Evolutionary conservation across 2,113 vertebrate genomes (phyloP), one percentile per base, ranked within the genome.

Genomic region (Oncorhynchus mykiss): DNA sequence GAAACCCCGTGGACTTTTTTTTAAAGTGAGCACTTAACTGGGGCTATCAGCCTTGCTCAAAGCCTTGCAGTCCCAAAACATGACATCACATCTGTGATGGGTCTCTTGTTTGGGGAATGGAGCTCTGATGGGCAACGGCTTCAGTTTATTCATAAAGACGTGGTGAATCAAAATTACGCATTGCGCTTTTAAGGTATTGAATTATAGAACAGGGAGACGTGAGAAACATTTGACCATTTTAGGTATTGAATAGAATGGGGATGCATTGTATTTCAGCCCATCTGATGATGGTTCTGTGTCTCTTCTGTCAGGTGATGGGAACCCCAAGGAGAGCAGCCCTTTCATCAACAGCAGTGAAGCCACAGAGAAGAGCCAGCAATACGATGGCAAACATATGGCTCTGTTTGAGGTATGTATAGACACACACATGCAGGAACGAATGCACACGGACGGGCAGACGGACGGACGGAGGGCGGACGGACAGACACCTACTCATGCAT

Each of bases 261-360:
- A 45, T 14, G 51, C 49, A 14, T 14, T 14, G 49, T 5, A 54
- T 54, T 14, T 2, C 51, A 54, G 14, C 16, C 31, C 22, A 24
- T 70, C 5, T 39, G 8, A 39, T 39, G 7, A 45, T 66, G 22
- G 45, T 72, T 60, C 14, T 78, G 45, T 79, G 1, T 82, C n/a
- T 80, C 74, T 81, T 39, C 82, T 57, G 84, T 80, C 65, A 99
- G 97, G 96, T 1, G 97, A 99, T 94, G 96, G 95, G 82, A 98
- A 97, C 82, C 97, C 97, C 84, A 99, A 99, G 90, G 97, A 99
- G 86, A 99, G 96, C 94, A 99, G 97, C 74, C 97, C 97, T 66
- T 99, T 99, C 93, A 99, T 99, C 92, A 99, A 99, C 92, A 99
- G 96, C 93, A 97, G 96, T 0, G 97, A 99, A 82, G 85, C 80